Conservation (phyloP, 2,113 vertebrate species). For the Casuarius casuarius region DNA sequence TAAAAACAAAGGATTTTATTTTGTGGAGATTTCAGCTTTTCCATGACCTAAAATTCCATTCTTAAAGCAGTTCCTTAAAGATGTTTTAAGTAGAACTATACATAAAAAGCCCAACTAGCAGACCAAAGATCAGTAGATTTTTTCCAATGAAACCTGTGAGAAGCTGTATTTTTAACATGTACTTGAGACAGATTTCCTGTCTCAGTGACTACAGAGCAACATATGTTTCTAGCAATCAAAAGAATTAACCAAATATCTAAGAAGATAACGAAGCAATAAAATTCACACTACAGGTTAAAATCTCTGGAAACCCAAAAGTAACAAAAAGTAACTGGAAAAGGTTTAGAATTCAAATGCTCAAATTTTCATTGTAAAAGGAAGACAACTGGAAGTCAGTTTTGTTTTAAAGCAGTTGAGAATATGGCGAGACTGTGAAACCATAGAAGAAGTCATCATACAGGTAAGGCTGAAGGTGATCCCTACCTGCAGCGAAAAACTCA, state of each 20-base stretch:
- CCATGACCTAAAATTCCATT: neutral
- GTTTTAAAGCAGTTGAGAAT: neutral
- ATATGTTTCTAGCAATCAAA: neutral
- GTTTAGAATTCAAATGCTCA: neutral
- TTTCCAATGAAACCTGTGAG: slow-evolving; percentile 2
- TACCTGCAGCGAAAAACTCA: neutral
- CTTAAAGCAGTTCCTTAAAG: neutral
- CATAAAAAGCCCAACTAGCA: slow-evolving; percentile 9
- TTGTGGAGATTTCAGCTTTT: neutral
- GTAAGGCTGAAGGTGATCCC: neutral
- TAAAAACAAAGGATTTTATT: neutral
- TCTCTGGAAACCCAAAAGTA: slow-evolving; percentile 6
- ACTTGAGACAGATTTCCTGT: slow-evolving; percentile 9
- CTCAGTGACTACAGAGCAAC: neutral
- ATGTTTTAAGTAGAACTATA: neutral
- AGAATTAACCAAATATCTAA: slow-evolving; percentile 20
- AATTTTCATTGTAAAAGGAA: neutral
- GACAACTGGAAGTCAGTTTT: neutral
- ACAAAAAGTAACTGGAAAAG: neutral
- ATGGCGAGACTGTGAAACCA: neutral
- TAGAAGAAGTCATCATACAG: neutral
- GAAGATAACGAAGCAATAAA: slow-evolving; percentile 27
- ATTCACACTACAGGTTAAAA: neutral
- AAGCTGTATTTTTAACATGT: neutral
- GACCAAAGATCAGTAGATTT: neutral